Conservation (phyloP, 2,888 invertebrate species). For the Microdon myrmicae region DNA sequence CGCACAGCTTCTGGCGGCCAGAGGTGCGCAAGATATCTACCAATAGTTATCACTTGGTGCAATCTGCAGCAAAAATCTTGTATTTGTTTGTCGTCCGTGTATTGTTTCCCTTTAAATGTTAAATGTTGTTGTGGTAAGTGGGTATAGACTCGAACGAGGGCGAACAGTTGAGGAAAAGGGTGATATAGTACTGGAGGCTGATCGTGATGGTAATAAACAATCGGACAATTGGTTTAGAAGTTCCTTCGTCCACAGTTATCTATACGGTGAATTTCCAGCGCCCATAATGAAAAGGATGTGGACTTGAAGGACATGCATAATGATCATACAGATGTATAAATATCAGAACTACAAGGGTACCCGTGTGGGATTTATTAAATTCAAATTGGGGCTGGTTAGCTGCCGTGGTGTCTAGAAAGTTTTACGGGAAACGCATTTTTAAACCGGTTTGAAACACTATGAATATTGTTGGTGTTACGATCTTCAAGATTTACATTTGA, state of each 20-base stretch:
- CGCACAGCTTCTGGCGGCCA: conserved; percentile 4
- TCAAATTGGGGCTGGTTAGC: too few species aligned
- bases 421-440: too few species aligned
- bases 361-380: too few species aligned
- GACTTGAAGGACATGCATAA: too few species aligned
- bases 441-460: too few species aligned
- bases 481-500: too few species aligned
- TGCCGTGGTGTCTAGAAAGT: too few species aligned
- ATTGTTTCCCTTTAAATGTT: conserved; percentile 48
- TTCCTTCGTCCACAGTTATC: conserved; percentile 24
- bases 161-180: too few species aligned
- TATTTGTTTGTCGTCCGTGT: conserved; percentile 51
- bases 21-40: conserved; percentile 26
- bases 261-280: conserved; percentile 4
- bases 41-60: conserved; percentile 49
- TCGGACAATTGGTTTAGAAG: conserved; percentile 58
- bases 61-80: conserved; percentile 50
- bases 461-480: too few species aligned
- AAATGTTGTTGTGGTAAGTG: conserved; percentile 45
- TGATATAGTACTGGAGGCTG: conserved; percentile 26
- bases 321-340: too few species aligned
- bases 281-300: too few species aligned
- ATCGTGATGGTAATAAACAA: conserved; percentile 60
- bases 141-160: conserved; percentile 32
- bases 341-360: too few species aligned